A percentile compares a stretch with the other conserved stretches of the same genome.
Conservation (phyloP, 2,113 vertebrate species). For the Lichenostomus cassidix region DNA sequence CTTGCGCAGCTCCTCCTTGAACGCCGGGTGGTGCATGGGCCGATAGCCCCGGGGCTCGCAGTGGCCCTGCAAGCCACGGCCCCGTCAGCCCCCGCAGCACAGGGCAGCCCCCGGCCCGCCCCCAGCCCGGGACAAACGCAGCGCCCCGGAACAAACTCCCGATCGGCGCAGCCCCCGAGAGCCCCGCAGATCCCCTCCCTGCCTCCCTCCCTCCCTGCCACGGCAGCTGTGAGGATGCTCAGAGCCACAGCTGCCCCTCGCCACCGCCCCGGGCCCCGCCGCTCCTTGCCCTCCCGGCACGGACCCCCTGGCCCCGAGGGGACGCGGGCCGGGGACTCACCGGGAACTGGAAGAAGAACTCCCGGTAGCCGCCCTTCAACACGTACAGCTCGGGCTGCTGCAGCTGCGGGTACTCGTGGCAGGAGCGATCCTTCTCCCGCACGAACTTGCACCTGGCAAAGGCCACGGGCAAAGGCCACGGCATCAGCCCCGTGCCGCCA, state of each 20-base stretch:
- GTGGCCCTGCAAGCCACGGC: conserved; percentile 61
- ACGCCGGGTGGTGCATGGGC: conserved; percentile 90
- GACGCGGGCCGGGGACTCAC: conserved; percentile 31
- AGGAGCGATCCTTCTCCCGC: conserved; percentile 79
- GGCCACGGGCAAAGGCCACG: fast-evolving
- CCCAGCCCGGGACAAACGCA: background rate
- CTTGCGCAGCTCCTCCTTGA: conserved; percentile 84
- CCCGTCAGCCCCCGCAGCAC: fast-evolving
- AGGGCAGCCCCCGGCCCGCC: fast-evolving
- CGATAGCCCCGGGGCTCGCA: conserved; percentile 89
- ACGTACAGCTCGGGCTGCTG: conserved; percentile 93
- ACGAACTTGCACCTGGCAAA: conserved; percentile 82
- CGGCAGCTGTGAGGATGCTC: background rate
- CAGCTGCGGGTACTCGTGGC: conserved; percentile 87
- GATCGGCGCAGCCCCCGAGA: background rate
- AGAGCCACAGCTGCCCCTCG: background rate
- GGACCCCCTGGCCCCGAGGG: background rate
- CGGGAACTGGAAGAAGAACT: conserved; percentile 86
- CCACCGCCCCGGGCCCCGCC: fast-evolving
- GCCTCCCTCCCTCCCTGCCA: too few species aligned
- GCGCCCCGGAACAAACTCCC: too few species aligned
- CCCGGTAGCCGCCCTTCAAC: conserved; percentile 91
- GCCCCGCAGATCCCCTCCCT: too few species aligned
- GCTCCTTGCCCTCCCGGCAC: too few species aligned
- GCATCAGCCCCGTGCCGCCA: background rate